Evolutionary conservation across 2,888 invertebrate genomes (phyloP), one percentile per base, ranked within the genome.

Genomic region (Tetropium fuscum): DNA sequence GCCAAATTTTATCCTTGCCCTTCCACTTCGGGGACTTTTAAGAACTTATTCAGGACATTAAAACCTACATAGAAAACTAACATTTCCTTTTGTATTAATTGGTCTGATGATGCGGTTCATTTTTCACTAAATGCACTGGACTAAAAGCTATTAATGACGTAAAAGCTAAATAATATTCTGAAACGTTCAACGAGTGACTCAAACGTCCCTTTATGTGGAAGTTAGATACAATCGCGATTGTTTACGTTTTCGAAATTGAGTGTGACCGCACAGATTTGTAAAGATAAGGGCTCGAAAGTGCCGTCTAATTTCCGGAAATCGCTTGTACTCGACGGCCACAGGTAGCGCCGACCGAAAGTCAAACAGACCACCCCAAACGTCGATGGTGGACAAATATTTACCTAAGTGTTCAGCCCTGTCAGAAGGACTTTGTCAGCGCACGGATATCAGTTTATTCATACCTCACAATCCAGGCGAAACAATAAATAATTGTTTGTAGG

Each of bases 181-280:
- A n/a, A n/a, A n/a, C n/a, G n/a, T n/a, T n/a, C n/a, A n/a, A n/a
- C 6, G 11, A 11, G 4, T 10, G 30, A 30, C 11, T 30, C 34
- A 2, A 4, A 6, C 2, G 18, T 2, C 6, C 2, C n/a, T 19
- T 18, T 32, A 15, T 47, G 8, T 47, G 10, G 6, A 20, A 40
- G 27, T 16, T 8, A 18, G 27, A 18, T 16, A 16, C 25, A n/a
- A 38, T 51, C 25, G 22, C 7, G 8, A 22, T 34, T 48, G 34
- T 48, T 48, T 48, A 36, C 48, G 8, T 22, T 36, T 5, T 3
- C 19, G 8, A 19, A 48, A 48, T 51, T 13, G 25, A 16, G 18
- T 51, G 49, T 51, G 49, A 40, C 49, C 49, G 27, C 49, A 51
- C 49, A 8, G 49, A 51, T 51, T 51, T 51, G 49, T 51, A 27